Evolutionary conservation across 2,797 vertebrate species (phyloP).

Genomic region (Chelon labrosus): DNA sequence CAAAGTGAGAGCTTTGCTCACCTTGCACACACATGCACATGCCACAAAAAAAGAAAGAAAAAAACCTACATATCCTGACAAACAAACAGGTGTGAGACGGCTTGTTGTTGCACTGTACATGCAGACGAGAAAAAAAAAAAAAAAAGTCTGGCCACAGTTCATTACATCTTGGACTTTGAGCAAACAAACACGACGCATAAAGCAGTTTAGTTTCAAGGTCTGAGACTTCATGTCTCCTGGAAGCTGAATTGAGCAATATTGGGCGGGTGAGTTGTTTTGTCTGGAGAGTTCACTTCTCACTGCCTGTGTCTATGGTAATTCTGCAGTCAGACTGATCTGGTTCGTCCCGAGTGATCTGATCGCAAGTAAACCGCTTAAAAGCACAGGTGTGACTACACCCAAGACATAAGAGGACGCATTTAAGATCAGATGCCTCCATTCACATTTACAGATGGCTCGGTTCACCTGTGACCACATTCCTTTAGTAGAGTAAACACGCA

Average conservation of each 20-base stretch:
- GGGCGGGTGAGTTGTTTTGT: slow-evolving; percentile 21
- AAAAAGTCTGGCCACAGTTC: slow-evolving; percentile 11
- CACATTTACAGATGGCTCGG: too few species aligned
- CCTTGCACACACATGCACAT: neutral
- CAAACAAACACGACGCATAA: slow-evolving; percentile 37
- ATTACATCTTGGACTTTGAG: slow-evolving; percentile 19
- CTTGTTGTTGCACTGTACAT: slow-evolving; percentile 22
- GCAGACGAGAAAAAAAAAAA: slow-evolving; percentile 1
- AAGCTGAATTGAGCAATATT: slow-evolving; percentile 11
- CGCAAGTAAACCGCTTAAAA: too few species aligned
- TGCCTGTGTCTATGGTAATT: slow-evolving; percentile 21
- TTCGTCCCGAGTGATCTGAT: too few species aligned
- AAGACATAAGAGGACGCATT: too few species aligned
- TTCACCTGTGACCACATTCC: too few species aligned
- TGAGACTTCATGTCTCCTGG: slow-evolving; percentile 13
- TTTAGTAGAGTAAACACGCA: too few species aligned
- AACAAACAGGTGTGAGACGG: slow-evolving; percentile 78
- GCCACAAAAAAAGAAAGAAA: slow-evolving; percentile 15
- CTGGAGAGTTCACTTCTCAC: slow-evolving; percentile 11
- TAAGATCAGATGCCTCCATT: too few species aligned
- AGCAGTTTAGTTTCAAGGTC: slow-evolving; percentile 6
- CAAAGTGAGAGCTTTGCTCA: slow-evolving; percentile 41
- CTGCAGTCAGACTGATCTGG: slow-evolving; percentile 3
- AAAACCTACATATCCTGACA: slow-evolving; percentile 26
- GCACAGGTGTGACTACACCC: too few species aligned